Base-by-base conservation (phyloP, 2,113 vertebrate genomes). In the Tragulus kanchil region DNA sequence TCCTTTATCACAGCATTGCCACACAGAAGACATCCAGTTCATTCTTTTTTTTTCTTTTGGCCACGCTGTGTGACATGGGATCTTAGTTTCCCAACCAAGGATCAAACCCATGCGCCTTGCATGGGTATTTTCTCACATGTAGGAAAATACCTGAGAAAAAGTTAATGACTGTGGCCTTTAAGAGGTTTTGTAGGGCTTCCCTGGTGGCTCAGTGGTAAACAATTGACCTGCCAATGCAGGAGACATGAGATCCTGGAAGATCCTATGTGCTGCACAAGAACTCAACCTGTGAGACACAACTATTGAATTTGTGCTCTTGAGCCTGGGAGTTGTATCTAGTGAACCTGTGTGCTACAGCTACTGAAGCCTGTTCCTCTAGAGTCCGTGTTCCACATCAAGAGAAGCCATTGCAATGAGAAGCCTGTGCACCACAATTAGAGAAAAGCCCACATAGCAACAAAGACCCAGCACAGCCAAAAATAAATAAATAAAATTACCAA, bases 81-180 rank as follows among this genome's bases (percentile, higher is more conserved):
- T 13, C 21, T 73, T 45, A 73, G 21, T 73, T 73, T 11, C 42
- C 69, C 69, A 45, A 45, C 11, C 21, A 73, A 3, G 42, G 42
- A 7, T 25, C 69, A 45, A 73, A 13, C 42, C 69, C 42, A 45
- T 45, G 69, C 69, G 36, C 11, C 42, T 21, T 45, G 69, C 42
- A 73, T 36, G 36, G 36, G 36, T 36, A 36, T 6, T 64, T 93
- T 93, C 79, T 61, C 45, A n/a, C 3, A 0, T 78, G 11, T 36
- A 97, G 52, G 28, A 73, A 97, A 94, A 82, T 54, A 3, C 10
- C 31, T 77, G 65, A 85, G 59, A 58, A 71, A 87, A 11, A 65
- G 31, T 48, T 78, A 3, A 73, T 79, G 50, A 79, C 15, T n/a
- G 8, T 93, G n/a, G 54, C 6, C 6, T 28, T 73, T 79, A 65